These are phyloP conservation scores for Aphidius gifuensis DNA, from an alignment of 1,140 invertebrate genomes.

Conservation along the genomic window DNA sequence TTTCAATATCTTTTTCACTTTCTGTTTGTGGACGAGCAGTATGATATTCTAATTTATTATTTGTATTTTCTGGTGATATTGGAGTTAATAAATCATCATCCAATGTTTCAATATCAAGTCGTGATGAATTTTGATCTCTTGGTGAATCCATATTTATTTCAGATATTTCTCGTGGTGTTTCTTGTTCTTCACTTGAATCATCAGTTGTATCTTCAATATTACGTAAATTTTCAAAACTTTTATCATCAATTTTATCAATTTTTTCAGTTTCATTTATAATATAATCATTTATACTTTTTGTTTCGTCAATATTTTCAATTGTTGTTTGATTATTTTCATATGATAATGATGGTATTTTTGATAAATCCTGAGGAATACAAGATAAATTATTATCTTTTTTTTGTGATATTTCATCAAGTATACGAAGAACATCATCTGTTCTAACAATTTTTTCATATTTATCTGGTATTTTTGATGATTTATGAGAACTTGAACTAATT, in stretches of 20 bases:
- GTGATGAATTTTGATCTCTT: slow-evolving; percentile 41
- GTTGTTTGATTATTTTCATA: no score
- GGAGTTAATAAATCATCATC: slow-evolving; percentile 39
- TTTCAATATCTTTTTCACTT: slow-evolving; percentile 49
- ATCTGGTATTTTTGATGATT: slow-evolving; percentile 32
- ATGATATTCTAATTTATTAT: slow-evolving; percentile 37
- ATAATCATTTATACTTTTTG: slow-evolving; percentile 9
- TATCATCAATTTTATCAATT: slow-evolving; percentile 4
- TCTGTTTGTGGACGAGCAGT: slow-evolving; percentile 33
- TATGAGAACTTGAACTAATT: slow-evolving; percentile 30
- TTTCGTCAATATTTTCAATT: slow-evolving; percentile 6
- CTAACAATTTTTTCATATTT: slow-evolving; percentile 39
- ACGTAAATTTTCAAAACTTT: slow-evolving; percentile 18
- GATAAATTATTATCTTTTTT: slow-evolving; percentile 18
- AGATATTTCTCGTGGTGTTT: slow-evolving; percentile 43
- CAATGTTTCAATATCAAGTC: slow-evolving; percentile 37
- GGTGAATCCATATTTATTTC: slow-evolving; percentile 49
- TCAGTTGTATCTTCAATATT: slow-evolving; percentile 27
- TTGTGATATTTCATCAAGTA: slow-evolving; percentile 42
- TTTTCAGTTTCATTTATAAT: slow-evolving; percentile 6
- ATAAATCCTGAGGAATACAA: slow-evolving; percentile 42
- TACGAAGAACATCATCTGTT: slow-evolving; percentile 39
- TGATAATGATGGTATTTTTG: slow-evolving; percentile 26
- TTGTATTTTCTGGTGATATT: slow-evolving; percentile 2
- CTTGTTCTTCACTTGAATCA: slow-evolving; percentile 42